Evolutionary conservation across 2,113 vertebrate species (phyloP).

Genomic region (Gobius niger): DNA sequence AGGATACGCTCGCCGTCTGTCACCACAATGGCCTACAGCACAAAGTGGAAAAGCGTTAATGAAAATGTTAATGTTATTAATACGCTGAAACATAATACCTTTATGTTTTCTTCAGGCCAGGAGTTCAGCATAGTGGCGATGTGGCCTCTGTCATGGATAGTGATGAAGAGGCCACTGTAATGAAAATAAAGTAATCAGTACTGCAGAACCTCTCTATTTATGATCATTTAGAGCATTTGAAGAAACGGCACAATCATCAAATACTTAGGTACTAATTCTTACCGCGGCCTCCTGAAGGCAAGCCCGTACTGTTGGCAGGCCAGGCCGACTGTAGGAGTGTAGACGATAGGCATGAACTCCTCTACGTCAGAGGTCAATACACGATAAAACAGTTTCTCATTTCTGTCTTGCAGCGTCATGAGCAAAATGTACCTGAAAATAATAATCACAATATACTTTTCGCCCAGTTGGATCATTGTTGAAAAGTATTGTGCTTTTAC

Average conservation of each 20-base stretch:
- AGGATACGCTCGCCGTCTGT: conserved; percentile 97
- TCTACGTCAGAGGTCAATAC: conserved; percentile 93
- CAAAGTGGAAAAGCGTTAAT: too few species aligned
- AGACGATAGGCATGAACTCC: conserved; percentile 97
- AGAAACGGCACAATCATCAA: too few species aligned
- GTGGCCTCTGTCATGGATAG: conserved; percentile 95
- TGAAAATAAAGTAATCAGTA: conserved; percentile 7
- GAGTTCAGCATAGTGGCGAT: conserved; percentile 94
- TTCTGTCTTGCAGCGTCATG: conserved; percentile 97
- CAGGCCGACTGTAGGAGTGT: conserved; percentile 93
- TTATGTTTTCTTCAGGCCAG: conserved; percentile 94
- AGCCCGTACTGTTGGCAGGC: conserved; percentile 97
- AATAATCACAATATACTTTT: not conserved
- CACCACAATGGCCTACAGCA: conserved; percentile 90
- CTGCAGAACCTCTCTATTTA: not conserved
- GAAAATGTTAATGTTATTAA: not conserved
- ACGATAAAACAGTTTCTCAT: conserved; percentile 96
- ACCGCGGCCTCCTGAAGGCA: conserved; percentile 95
- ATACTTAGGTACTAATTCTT: conserved; percentile 47
- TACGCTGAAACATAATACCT: conserved; percentile 71
- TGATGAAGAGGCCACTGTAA: conserved; percentile 93
- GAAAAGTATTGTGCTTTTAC: conserved; percentile 65
- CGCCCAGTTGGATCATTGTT: not conserved
- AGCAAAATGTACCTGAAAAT: conserved; percentile 89
- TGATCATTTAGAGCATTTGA: too few species aligned